Base-by-base conservation (phyloP, 2,888 invertebrate genomes). In the Lymantria dispar region DNA sequence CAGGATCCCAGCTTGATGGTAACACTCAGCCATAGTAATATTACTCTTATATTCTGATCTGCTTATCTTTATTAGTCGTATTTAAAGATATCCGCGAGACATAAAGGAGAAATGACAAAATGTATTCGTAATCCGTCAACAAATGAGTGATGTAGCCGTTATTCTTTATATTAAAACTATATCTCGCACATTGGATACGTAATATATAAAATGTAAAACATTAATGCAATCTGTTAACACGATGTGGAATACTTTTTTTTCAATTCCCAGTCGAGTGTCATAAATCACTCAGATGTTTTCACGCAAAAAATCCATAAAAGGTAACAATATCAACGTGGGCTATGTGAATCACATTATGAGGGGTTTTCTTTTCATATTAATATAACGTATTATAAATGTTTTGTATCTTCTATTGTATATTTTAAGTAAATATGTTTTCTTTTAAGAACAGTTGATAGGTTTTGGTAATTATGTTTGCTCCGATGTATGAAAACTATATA, bases 281-380 rank as follows among this genome's bases (percentile, higher is more conserved):
- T 87, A 86, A 86, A 87, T 87, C 85, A 87, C 83, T 87, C 84
- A 85, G 76, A 76, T 80, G 83, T 78, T 85, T 80, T 80, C 74
- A 77, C 78, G 77, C 72, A 77, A 80, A 83, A 83, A 80, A 78
- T 78, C 73, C 72, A 77, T 77, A 75, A 64, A 62, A 68, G 56
- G 60, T 59, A 62, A 54, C 64, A 66, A 72, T 66, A 65, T 71
- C 67, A 61, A 60, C 50, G 50, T 56, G 51, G 45, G 54, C 43
- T 57, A 52, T 50, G 41, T 41, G 48, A 52, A 52, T 45, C 45
- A 52, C 58, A 64, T 56, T 60, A 67, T 60, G 56, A 63, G 41
- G 41, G 43, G 33, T 56, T 56, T 62, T 55, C 39, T 48, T 48
- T 52, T 15, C 10, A 46, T 44, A 43, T 45, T 50, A 43, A 50